A percentile compares a stretch with the other conserved stretches of the same genome.
phyloP scores from a whole-genome alignment of 1,140 invertebrate species.

The Drosophila ogumai region DNA sequence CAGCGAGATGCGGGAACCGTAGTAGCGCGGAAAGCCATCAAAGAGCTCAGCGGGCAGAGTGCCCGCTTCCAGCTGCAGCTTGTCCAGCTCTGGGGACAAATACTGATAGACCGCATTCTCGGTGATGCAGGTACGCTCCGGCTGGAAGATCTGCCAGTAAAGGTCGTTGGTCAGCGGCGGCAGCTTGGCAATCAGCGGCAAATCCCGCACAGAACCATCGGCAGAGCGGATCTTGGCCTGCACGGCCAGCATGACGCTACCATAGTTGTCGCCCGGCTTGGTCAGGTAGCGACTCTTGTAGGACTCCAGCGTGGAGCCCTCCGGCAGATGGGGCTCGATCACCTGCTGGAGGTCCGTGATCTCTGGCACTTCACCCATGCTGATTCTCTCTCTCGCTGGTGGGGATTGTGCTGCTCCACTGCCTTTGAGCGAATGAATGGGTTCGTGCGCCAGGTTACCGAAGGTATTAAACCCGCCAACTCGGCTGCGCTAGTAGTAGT shows the following conservation, averaged over 20 bases:
- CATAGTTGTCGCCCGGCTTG: conserved; percentile 87
- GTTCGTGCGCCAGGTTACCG: neutral
- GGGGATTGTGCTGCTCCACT: conserved; percentile 11
- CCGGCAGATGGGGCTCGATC: conserved; percentile 62
- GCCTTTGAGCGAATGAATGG: conserved; percentile 41
- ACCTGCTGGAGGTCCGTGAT: conserved; percentile 66
- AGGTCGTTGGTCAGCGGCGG: conserved; percentile 87
- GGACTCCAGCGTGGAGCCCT: conserved; percentile 52
- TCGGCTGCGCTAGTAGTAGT: neutral
- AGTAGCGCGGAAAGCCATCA: conserved; percentile 86
- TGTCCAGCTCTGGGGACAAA: conserved; percentile 85
- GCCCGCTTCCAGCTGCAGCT: conserved; percentile 85
- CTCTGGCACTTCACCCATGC: conserved; percentile 70
- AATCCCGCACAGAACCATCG: conserved; percentile 67
- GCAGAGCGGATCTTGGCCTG: conserved; percentile 53
- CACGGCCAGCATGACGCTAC: conserved; percentile 86
- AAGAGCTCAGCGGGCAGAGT: conserved; percentile 82
- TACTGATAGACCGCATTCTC: conserved; percentile 87
- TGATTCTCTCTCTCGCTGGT: neutral
- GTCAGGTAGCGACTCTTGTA: conserved; percentile 84
- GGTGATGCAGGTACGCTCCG: conserved; percentile 87
- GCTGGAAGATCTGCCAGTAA: conserved; percentile 86
- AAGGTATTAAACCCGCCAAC: conserved; percentile 35
- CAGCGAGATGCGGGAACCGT: conserved; percentile 86
- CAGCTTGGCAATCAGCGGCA: conserved; percentile 87